A percentile compares a stretch with the other conserved stretches of the same genome.
Evolutionary conservation across 2,797 vertebrate species (phyloP).

Genomic region (Margarornis squamiger): DNA sequence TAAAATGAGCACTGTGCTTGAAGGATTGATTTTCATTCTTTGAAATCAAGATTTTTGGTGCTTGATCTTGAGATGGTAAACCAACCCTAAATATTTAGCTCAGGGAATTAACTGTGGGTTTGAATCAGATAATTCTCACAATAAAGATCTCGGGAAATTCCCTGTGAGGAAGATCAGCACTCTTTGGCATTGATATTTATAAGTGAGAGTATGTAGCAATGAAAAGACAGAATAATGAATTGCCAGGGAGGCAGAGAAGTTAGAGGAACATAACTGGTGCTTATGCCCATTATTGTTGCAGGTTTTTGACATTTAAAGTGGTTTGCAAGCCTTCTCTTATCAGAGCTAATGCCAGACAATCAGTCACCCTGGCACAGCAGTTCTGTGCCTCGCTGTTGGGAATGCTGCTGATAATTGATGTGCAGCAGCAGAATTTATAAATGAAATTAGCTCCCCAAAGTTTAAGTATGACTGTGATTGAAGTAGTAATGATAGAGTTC

Average conservation of each 20-base stretch:
- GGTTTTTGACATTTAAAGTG: constrained; percentile 59
- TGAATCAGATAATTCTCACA: not conserved
- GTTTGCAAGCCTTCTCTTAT: constrained; percentile 36
- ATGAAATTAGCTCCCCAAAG: constrained; percentile 40
- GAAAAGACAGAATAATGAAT: constrained; percentile 8
- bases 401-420: constrained; percentile 16
- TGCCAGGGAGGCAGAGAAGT: not conserved
- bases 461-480: constrained; percentile 47
- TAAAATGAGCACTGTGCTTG: not conserved
- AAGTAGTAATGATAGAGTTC: constrained; percentile 50
- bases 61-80: not conserved
- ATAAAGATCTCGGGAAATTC: not conserved
- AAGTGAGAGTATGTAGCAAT: not conserved
- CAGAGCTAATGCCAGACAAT: not conserved
- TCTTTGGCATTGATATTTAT: not conserved
- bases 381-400: not conserved
- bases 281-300: constrained; percentile 18
- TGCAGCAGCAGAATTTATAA: constrained; percentile 43
- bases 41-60: not conserved
- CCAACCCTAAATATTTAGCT: not conserved
- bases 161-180: not conserved
- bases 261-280: not conserved
- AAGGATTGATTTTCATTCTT: not conserved
- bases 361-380: not conserved
- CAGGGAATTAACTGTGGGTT: not conserved